Evolutionary conservation across 2,888 invertebrate genomes (phyloP), one percentile per base, ranked within the genome.

Genomic region (Drosophila ezoana): DNA sequence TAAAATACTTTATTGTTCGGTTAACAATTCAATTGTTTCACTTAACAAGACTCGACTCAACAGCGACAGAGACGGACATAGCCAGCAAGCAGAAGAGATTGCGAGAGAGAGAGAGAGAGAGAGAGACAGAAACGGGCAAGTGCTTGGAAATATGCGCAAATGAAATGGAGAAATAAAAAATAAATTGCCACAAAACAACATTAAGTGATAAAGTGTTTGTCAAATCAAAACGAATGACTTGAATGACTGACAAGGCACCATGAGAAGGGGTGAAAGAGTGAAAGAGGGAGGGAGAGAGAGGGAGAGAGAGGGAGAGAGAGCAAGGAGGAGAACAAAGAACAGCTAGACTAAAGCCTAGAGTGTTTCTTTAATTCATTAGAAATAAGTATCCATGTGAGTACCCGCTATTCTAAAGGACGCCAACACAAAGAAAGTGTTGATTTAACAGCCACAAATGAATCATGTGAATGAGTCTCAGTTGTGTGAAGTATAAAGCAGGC

Each of bases 21-120:
- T 86, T 83, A 83, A 83, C 83, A 83, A 87, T 83, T 87, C 83
- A 83, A 83, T 83, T 83, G 87, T 83, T 83, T 83, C 84, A 83
- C 81, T 87, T 81, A 83, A 84, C 87, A 81, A 76, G 74, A 71
- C 65, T 40, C 52, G 63, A 54, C 43, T 28, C 61, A 43, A 49
- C 51, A 43, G 48, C 10, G 40, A 45, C 40, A 37, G 57, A 49
- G 40, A n/a, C 33, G 14, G 41, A 23, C 32, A 56, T 13, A 35
- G 10, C 2, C 49, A 38, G n/a, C 35, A 38, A 10, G n/a, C 9
- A 35, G 53, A 13, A 48, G 16, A 41, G 32, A 41, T 35, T 33
- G 20, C 18, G 40, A 45, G 18, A 35, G 11, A 18, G 41, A 35
- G 57, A 33, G 18, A 23, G 11, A 32, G 16, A 14, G 16, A 6